phyloP scores from a whole-genome alignment of 1,140 invertebrate genomes.

The Hestina assimilis region DNA sequence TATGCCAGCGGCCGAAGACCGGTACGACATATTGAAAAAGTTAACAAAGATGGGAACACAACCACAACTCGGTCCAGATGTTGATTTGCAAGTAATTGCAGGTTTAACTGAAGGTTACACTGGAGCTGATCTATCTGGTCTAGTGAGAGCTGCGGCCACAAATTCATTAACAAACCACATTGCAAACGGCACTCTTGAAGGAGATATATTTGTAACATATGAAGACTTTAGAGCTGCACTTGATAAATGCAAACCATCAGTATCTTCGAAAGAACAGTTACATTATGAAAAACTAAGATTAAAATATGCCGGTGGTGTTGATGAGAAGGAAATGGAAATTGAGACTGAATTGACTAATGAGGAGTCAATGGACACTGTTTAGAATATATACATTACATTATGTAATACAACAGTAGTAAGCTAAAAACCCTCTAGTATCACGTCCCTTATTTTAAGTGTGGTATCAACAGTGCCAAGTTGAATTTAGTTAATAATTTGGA shows the following conservation, averaged over 20 bases:
- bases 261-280: constrained; percentile 83
- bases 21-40: constrained; percentile 93
- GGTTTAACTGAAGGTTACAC: constrained; percentile 88
- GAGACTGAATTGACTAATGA: constrained; percentile 69
- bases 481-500: constrained; percentile 3
- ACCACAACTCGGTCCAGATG: constrained; percentile 87
- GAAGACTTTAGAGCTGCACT: constrained; percentile 82
- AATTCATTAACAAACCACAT: constrained; percentile 82
- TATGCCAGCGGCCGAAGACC: constrained; percentile 88
- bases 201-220: constrained; percentile 68
- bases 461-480: constrained; percentile 27
- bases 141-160: constrained; percentile 86
- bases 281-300: constrained; percentile 81
- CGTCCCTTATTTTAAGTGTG: constrained; percentile 9
- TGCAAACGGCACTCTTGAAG: constrained; percentile 58
- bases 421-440: constrained; percentile 24
- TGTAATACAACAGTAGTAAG: constrained; percentile 8
- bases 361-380: constrained; percentile 75
- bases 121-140: constrained; percentile 94
- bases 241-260: constrained; percentile 88
- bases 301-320: constrained; percentile 75
- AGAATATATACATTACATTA: not conserved
- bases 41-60: constrained; percentile 93
- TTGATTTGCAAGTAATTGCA: constrained; percentile 86
- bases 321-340: constrained; percentile 75